These are phyloP conservation scores for Anagrus nilaparvatae DNA, from an alignment of 1,140 invertebrate species.

Conservation along the genomic window DNA sequence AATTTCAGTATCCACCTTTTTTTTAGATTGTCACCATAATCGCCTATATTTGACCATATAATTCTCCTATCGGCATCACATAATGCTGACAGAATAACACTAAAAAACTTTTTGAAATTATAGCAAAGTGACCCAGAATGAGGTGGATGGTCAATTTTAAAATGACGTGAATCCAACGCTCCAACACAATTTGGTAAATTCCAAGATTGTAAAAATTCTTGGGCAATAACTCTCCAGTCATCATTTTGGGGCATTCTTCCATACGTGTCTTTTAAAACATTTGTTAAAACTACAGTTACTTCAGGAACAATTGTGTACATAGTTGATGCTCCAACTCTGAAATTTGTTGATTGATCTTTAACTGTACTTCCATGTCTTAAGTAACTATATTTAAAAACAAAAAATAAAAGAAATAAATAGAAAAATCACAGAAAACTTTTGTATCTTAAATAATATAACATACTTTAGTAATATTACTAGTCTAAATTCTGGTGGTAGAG, in stretches of 20 bases:
- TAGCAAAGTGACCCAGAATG: slow-evolving; percentile 32
- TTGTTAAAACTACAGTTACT: neutral
- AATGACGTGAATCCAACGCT: slow-evolving; percentile 32
- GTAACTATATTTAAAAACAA: too few species aligned
- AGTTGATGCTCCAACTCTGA: neutral
- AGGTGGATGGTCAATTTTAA: slow-evolving; percentile 25
- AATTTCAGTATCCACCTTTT: neutral
- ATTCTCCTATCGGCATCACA: slow-evolving; percentile 33
- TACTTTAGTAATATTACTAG: neutral
- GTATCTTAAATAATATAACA: neutral
- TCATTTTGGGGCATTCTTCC: neutral
- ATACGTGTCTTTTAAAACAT: neutral
- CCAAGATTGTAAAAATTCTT: slow-evolving; percentile 24
- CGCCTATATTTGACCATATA: slow-evolving; percentile 30
- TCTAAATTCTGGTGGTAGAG: neutral
- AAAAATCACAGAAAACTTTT: neutral
- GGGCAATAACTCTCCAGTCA: slow-evolving; percentile 18
- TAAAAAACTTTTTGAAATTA: slow-evolving; percentile 40
- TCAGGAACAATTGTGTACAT: neutral
- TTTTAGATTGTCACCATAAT: slow-evolving; percentile 19
- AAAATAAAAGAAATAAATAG: too few species aligned
- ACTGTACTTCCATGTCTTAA: neutral
- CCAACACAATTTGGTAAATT: slow-evolving; percentile 32
- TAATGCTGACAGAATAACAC: slow-evolving; percentile 33
- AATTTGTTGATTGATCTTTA: neutral